These are phyloP conservation scores for Oceanodroma tethys DNA, from an alignment of 2,113 vertebrate species.

Conservation along the genomic window DNA sequence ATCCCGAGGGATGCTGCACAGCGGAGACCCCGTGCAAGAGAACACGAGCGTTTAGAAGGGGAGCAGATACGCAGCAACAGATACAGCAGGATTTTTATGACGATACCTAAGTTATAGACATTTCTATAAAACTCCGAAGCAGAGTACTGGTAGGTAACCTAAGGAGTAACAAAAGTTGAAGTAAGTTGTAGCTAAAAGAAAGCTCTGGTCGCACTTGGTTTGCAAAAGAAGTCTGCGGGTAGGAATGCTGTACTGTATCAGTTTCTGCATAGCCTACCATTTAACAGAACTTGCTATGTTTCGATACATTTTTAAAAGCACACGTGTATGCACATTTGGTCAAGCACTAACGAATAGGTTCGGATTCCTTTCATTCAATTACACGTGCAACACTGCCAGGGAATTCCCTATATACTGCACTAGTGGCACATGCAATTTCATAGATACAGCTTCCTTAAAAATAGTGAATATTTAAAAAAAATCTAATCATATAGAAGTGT, in stretches of 20 bases:
- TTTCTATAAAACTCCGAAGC: not conserved
- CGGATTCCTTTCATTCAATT: not conserved
- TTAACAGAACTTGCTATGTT: not conserved
- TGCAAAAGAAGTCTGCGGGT: not conserved
- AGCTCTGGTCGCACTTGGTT: not conserved
- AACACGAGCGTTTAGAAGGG: fast-evolving
- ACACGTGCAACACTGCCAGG: not conserved
- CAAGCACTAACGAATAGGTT: not conserved
- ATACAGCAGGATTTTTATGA: not conserved
- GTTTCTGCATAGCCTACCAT: not conserved
- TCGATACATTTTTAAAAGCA: not conserved
- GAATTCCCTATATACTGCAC: not conserved
- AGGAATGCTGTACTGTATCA: not conserved
- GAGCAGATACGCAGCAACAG: not conserved
- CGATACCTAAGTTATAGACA: not conserved
- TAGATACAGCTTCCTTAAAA: not conserved
- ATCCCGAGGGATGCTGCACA: not conserved
- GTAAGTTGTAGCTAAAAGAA: not conserved
- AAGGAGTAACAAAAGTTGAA: not conserved
- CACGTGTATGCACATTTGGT: not conserved
- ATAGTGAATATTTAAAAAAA: not conserved
- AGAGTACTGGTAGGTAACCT: not conserved
- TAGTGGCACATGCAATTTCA: not conserved
- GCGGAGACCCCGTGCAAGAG: not conserved
- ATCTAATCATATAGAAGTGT: fast-evolving